phyloP scores from a whole-genome alignment of 2,888 invertebrate species.

The Agrochola macilenta region DNA sequence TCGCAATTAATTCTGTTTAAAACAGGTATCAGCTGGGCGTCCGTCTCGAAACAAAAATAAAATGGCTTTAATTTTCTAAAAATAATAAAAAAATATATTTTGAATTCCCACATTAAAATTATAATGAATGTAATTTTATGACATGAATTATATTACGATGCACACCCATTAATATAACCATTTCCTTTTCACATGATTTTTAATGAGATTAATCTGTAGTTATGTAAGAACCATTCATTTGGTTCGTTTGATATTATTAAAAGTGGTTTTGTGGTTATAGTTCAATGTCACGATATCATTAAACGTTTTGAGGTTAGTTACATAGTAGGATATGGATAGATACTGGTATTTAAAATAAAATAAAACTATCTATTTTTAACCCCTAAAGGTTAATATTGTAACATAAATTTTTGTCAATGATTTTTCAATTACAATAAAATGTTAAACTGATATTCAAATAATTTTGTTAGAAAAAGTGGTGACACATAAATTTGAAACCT shows the following conservation, averaged over 20 bases:
- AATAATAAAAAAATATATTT: not conserved
- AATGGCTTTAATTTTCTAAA: not conserved
- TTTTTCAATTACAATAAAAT: too few species aligned
- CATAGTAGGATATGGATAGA: not conserved
- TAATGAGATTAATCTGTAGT: slow-evolving; percentile 25
- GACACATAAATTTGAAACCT: too few species aligned
- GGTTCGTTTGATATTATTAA: not conserved
- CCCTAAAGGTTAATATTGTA: too few species aligned
- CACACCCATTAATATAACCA: slow-evolving; percentile 10
- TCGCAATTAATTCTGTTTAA: not conserved
- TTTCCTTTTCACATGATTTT: slow-evolving; percentile 48
- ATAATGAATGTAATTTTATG: slow-evolving; percentile 23
- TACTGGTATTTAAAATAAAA: too few species aligned
- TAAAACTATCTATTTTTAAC: too few species aligned
- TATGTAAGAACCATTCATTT: slow-evolving; percentile 17
- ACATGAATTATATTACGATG: slow-evolving; percentile 11
- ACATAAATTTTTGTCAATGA: too few species aligned
- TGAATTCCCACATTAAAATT: slow-evolving; percentile 33
- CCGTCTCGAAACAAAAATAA: not conserved
- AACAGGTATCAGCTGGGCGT: not conserved
- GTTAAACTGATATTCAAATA: too few species aligned
- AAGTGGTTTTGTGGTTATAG: slow-evolving; percentile 15
- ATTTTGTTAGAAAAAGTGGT: too few species aligned
- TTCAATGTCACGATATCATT: slow-evolving; percentile 30
- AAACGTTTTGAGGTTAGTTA: not conserved